Base-by-base conservation (phyloP, 2,888 invertebrate genomes). In the Adelognathus sp. region DNA sequence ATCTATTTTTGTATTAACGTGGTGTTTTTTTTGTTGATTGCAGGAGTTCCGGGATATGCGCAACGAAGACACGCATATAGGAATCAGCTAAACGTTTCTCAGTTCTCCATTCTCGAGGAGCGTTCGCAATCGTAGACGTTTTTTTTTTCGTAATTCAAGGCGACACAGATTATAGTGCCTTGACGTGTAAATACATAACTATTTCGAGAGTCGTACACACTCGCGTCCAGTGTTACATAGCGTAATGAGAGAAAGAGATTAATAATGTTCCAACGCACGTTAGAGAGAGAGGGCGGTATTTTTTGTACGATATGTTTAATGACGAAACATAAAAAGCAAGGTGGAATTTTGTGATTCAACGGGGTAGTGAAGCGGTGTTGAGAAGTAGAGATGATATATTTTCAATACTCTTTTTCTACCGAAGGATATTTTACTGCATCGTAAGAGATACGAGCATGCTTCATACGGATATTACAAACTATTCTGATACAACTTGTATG, bases 1-100 rank as follows among this genome's bases (percentile, higher is more conserved):
- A 60, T 58, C 3, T 3, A 60, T 11, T 1, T 27, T 41, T 64
- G 9, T 18, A 71, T 31, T 27, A 16, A 39, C 39, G 16, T 0
- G 27, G 14, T 56, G 14, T 71, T 70, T 44, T 58, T 69, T 21
- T 67, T 73, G 54, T 2, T 44, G 7, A 52, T 69, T 86, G 84
- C 80, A 91, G 91, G 90, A 88, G 73, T 83, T 88, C 54, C 87
- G 84, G 33, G 87, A 86, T 61, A 86, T 87, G 76, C 85, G 88
- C 27, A 84, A 83, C 54, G 89, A 88, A 66, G 87, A 87, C 18
- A 84, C 85, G 16, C 87, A 88, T 54, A 81, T 89, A 39, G 88
- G 89, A 70, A 90, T 89, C 70, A 90, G 90, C 79, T 90, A 88
- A 89, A 84, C 44, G n/a, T 21, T n/a, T 6, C 6, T 6, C 16